Percentiles rank a stretch among this genome's conserved stretches.
Evolutionary conservation across 2,888 invertebrate genomes (phyloP).

Genomic region (Tipula lateralis): DNA sequence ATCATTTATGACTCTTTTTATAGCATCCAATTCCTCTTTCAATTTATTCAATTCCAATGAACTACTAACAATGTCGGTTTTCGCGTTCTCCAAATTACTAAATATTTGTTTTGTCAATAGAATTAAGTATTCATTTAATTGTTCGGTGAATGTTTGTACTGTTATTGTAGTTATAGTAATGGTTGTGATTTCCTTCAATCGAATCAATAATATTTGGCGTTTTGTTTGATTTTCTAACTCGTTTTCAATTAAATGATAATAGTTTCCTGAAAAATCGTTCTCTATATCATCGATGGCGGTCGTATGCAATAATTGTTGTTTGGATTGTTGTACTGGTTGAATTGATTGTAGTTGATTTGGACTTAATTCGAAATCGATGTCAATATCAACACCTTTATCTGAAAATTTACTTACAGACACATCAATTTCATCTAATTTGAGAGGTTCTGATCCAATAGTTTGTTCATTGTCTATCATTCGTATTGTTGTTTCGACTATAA

Average conservation of each 20-base stretch:
- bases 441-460: background rate
- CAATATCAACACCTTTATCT: background rate
- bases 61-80: background rate
- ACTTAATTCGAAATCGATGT: background rate
- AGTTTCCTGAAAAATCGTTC: background rate
- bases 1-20: slow-evolving; percentile 12
- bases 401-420: background rate
- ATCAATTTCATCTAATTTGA: background rate
- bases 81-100: slow-evolving; percentile 2
- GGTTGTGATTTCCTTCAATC: background rate
- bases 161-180: background rate
- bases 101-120: background rate
- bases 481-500: slow-evolving; percentile 25
- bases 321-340: background rate
- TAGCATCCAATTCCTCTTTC: background rate
- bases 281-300: background rate
- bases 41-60: background rate
- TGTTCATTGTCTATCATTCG: background rate
- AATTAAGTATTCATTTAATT: background rate
- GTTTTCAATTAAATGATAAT: background rate
- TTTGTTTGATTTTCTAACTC: background rate
- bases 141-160: background rate
- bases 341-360: background rate
- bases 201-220: background rate
- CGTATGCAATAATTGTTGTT: background rate